Evolutionary conservation across 2,113 vertebrate genomes (phyloP).

Genomic region (Plecotus auritus): DNA sequence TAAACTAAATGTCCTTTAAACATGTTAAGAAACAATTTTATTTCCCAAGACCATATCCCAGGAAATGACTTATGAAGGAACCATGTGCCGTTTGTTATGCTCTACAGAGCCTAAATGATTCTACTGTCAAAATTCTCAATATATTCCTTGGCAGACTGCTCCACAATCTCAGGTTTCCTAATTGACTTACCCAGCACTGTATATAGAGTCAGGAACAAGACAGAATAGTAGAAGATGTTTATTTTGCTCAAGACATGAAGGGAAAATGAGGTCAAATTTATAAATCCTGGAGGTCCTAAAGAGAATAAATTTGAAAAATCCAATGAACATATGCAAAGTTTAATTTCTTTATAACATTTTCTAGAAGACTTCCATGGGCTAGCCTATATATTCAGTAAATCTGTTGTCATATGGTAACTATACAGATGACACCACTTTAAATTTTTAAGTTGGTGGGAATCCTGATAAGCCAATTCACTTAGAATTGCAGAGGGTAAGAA

Average conservation of each 20-base stretch:
- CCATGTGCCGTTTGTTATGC: background rate
- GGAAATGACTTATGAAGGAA: constrained; percentile 15
- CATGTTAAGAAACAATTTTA: constrained; percentile 21
- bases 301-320: constrained; percentile 56
- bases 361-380: background rate
- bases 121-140: constrained; percentile 29
- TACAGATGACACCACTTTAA: constrained; percentile 11
- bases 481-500: background rate
- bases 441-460: constrained; percentile 20
- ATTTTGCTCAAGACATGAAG: constrained; percentile 91
- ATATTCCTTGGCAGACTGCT: constrained; percentile 43
- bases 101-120: constrained; percentile 13
- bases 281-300: constrained; percentile 81
- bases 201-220: constrained; percentile 91
- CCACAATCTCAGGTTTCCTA: background rate
- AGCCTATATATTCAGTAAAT: background rate
- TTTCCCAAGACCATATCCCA: constrained; percentile 2
- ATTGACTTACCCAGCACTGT: constrained; percentile 90
- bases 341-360: constrained; percentile 41
- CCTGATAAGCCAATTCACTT: background rate
- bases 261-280: constrained; percentile 82
- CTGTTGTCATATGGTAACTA: background rate
- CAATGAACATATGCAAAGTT: constrained; percentile 46
- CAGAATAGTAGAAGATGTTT: constrained; percentile 88
- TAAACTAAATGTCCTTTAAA: constrained; percentile 36